These are phyloP conservation scores for Rhopilema esculentum DNA, from an alignment of 30 jellyfish, hydroid and myxozoan genomes.

Conservation along the genomic window DNA sequence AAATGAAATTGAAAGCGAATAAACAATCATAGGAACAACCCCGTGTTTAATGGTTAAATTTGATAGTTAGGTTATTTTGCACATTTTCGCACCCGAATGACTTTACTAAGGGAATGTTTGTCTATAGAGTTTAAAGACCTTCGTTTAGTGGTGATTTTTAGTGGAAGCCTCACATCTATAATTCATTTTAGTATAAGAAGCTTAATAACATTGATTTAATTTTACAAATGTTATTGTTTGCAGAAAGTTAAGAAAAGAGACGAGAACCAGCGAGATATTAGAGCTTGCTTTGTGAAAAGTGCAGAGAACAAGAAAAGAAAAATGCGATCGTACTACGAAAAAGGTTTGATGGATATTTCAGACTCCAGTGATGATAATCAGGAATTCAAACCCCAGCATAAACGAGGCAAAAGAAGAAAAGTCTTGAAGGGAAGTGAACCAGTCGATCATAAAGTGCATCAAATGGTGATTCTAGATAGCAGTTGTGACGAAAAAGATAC, in stretches of 20 bases:
- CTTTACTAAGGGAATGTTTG: no score
- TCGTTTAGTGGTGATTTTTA: no score
- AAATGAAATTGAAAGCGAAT: no score
- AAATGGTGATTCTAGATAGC: neutral
- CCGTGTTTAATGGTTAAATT: no score
- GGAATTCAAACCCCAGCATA: conserved; percentile 39
- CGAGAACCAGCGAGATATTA: conserved; percentile 40
- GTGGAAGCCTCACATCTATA: no score
- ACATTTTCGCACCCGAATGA: no score
- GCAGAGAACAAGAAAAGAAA: conserved; percentile 27
- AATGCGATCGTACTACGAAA: conserved; percentile 37
- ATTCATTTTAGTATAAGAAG: no score
- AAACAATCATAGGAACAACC: no score
- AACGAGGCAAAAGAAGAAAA: conserved; percentile 37
- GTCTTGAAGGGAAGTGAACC: neutral
- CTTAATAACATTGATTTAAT: no score
- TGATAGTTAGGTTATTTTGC: no score
- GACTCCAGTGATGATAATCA: conserved; percentile 32
- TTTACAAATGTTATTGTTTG: no score
- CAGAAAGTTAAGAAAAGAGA: neutral
- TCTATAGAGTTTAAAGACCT: no score
- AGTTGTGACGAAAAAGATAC: neutral
- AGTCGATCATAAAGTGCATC: neutral
- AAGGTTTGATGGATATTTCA: conserved; percentile 33
- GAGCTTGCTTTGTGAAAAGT: conserved; percentile 46